These are phyloP conservation scores for Sebastes baramenuke DNA, from an alignment of 2,797 vertebrate genomes.

Conservation along the genomic window DNA sequence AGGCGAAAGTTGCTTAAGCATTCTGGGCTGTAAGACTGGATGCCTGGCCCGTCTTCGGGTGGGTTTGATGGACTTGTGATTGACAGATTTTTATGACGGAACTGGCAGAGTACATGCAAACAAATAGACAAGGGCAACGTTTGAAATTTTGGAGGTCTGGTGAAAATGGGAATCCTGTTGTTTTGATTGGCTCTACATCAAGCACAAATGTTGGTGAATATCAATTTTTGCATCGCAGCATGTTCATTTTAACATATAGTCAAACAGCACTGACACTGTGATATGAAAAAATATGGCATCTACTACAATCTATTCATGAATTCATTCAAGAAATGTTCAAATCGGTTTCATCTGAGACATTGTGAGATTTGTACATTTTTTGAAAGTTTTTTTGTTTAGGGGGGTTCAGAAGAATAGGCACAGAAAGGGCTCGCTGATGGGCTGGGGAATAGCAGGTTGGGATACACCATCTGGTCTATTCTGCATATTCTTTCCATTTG, in stretches of 20 bases:
- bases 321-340: conserved; percentile 60
- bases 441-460: conserved; percentile 66
- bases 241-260: neutral
- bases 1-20: conserved; percentile 54
- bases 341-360: conserved; percentile 60
- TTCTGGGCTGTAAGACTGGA: conserved; percentile 14
- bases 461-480: conserved; percentile 78
- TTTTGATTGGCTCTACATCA: conserved; percentile 29
- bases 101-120: conserved; percentile 45
- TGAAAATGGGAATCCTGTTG: conserved; percentile 20
- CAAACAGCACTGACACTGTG: neutral
- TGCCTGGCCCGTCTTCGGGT: conserved; percentile 9
- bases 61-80: conserved; percentile 34
- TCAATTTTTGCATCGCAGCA: neutral
- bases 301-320: conserved; percentile 25
- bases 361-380: conserved; percentile 39
- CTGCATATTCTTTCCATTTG: conserved; percentile 74
- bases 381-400: conserved; percentile 29
- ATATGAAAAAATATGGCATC: neutral
- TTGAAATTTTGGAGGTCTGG: conserved; percentile 24
- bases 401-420: conserved; percentile 63
- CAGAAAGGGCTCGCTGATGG: conserved; percentile 61
- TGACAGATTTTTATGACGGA: conserved; percentile 45
- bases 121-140: conserved; percentile 43
- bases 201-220: neutral